Percentiles rank a stretch among this genome's conserved stretches.
Conservation (phyloP, 2,113 vertebrate genomes). For the Eidolon helvum region DNA sequence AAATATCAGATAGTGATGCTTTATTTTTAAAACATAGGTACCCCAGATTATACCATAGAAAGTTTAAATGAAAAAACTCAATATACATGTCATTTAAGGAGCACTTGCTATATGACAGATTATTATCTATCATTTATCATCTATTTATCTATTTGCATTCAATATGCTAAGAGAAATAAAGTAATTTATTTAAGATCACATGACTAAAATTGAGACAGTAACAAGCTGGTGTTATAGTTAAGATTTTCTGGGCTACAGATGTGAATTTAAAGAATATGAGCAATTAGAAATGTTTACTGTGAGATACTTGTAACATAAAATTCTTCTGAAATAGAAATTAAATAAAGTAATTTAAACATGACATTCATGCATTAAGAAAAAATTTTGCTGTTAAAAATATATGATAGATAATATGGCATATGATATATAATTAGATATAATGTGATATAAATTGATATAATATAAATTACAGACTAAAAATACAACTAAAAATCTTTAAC, state of each 20-base stretch:
- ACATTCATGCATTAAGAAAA: not conserved
- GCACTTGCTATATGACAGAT: not conserved
- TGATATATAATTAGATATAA: not conserved
- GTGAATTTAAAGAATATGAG: not conserved
- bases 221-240: not conserved
- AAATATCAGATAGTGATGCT: not conserved
- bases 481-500: not conserved
- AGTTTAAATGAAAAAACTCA: not conserved
- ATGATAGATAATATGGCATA: not conserved
- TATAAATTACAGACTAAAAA: not conserved
- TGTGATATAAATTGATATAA: not conserved
- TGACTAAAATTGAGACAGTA: not conserved
- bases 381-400: not conserved
- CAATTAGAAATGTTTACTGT: not conserved
- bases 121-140: not conserved
- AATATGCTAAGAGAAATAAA: not conserved
- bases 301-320: not conserved
- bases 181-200: not conserved
- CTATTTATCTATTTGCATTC: not conserved
- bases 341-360: not conserved
- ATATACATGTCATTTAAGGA: not conserved
- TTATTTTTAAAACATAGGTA: constrained; percentile 5
- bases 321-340: not conserved
- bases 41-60: not conserved
- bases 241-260: not conserved